Evolutionary conservation across 2,113 vertebrate genomes (phyloP).

Genomic region (Poeciliopsis prolifica): DNA sequence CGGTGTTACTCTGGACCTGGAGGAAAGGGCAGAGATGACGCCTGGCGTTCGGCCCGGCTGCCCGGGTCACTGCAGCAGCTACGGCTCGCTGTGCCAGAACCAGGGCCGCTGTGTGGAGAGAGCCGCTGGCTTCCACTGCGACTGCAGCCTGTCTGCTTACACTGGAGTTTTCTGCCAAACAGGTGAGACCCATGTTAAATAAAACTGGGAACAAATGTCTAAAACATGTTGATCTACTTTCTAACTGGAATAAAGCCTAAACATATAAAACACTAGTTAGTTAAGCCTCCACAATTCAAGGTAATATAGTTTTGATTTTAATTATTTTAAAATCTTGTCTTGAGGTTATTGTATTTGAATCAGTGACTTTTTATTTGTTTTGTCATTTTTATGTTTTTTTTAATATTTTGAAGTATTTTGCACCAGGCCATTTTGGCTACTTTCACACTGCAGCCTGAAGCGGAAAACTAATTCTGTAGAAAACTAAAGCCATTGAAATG

Average conservation of each 20-base stretch:
- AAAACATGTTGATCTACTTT: not conserved
- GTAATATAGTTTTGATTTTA: too few relatives aligned
- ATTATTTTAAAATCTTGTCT: too few relatives aligned
- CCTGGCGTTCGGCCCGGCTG: slow-evolving; percentile 90
- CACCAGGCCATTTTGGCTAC: too few relatives aligned
- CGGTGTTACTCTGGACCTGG: slow-evolving; percentile 87
- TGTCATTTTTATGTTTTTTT: too few relatives aligned
- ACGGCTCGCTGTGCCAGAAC: slow-evolving; percentile 88
- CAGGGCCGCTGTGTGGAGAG: slow-evolving; percentile 88
- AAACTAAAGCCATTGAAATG: not conserved
- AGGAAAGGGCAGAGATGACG: slow-evolving; percentile 89
- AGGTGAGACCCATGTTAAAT: slow-evolving; percentile 21
- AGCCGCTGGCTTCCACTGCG: slow-evolving; percentile 86
- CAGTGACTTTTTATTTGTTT: too few relatives aligned
- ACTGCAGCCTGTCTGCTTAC: slow-evolving; percentile 87
- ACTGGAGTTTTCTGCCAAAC: slow-evolving; percentile 86
- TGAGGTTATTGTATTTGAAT: too few relatives aligned
- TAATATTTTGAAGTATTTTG: too few relatives aligned
- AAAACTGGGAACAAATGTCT: too few relatives aligned
- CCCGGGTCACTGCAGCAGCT: slow-evolving; percentile 93
- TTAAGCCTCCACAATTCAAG: too few relatives aligned
- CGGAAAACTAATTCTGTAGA: too few relatives aligned
- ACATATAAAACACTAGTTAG: too few relatives aligned
- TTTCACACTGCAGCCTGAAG: too few relatives aligned
- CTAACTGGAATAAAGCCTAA: not conserved